phyloP scores from a whole-genome alignment of 2,888 invertebrate species.

The Frankliniella fusca region DNA sequence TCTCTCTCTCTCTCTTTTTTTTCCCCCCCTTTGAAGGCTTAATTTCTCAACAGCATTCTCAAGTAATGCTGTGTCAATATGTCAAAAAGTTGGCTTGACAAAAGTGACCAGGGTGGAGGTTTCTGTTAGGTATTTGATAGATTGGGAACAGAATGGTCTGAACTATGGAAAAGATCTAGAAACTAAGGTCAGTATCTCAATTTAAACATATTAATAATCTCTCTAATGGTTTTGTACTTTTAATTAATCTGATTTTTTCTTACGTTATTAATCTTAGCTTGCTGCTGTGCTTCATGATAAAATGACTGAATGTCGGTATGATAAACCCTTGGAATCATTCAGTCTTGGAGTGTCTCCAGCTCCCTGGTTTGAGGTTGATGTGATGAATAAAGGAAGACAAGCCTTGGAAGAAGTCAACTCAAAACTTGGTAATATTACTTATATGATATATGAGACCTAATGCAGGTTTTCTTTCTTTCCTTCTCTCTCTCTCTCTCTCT shows the following conservation, averaged over 20 bases:
- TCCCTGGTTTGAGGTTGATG: constrained; percentile 76
- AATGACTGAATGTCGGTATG: constrained; percentile 90
- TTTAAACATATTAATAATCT: too few species aligned
- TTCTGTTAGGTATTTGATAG: constrained; percentile 69
- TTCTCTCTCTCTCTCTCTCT: too few species aligned
- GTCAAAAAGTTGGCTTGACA: constrained; percentile 72
- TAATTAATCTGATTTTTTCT: not conserved
- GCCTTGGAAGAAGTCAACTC: constrained; percentile 79
- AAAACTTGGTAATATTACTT: constrained; percentile 61
- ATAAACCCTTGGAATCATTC: constrained; percentile 56
- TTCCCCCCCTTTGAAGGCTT: constrained; percentile 69
- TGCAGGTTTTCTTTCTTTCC: too few species aligned
- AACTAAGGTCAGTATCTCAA: constrained; percentile 38
- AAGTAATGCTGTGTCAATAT: constrained; percentile 93
- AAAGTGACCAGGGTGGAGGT: constrained; percentile 76
- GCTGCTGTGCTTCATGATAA: constrained; percentile 73
- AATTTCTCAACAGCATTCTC: constrained; percentile 95
- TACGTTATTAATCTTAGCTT: constrained; percentile 44
- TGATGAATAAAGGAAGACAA: constrained; percentile 67
- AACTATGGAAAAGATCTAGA: constrained; percentile 38
- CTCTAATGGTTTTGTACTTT: not conserved
- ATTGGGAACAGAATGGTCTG: constrained; percentile 40
- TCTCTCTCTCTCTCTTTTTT: constrained; percentile 29
- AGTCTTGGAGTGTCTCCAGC: constrained; percentile 56
- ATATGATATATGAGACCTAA: too few species aligned